Percentiles rank a stretch among this genome's conserved stretches.
Conservation (phyloP, 2,888 invertebrate species). For the Pollenia griseotomentosa region DNA sequence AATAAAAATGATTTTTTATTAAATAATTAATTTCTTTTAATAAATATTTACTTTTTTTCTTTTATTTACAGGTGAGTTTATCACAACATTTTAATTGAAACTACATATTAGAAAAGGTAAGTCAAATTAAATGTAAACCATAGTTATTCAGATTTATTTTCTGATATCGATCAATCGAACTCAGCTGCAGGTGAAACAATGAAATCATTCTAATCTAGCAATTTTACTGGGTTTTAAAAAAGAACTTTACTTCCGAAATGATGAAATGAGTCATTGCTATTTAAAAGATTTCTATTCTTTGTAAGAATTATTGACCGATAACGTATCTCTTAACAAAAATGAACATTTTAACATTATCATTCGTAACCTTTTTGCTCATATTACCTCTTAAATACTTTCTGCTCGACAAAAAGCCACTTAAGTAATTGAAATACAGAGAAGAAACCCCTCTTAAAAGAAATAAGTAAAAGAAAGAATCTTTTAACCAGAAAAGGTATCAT, state of each 20-base stretch:
- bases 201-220: not conserved
- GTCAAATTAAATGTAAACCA: not conserved
- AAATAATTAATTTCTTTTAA: not conserved
- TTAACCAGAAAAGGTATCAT: slow-evolving; percentile 46
- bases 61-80: slow-evolving; percentile 1
- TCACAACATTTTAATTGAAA: not conserved
- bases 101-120: not conserved
- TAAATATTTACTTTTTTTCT: not conserved
- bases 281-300: not conserved
- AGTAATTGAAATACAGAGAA: slow-evolving; percentile 21
- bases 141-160: not conserved
- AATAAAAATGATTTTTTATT: not conserved
- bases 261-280: not conserved
- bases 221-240: not conserved
- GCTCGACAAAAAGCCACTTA: slow-evolving; percentile 39
- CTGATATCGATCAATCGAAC: not conserved
- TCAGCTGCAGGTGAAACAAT: not conserved
- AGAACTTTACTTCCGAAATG: not conserved
- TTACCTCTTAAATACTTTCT: slow-evolving; percentile 32
- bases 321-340: slow-evolving; percentile 23
- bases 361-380: slow-evolving; percentile 23
- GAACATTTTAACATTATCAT: slow-evolving; percentile 38
- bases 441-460: not conserved
- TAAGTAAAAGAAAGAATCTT: slow-evolving; percentile 12
- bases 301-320: slow-evolving; percentile 39